Conservation (phyloP, 2,797 vertebrate species). For the Enteromius treurensis region DNA sequence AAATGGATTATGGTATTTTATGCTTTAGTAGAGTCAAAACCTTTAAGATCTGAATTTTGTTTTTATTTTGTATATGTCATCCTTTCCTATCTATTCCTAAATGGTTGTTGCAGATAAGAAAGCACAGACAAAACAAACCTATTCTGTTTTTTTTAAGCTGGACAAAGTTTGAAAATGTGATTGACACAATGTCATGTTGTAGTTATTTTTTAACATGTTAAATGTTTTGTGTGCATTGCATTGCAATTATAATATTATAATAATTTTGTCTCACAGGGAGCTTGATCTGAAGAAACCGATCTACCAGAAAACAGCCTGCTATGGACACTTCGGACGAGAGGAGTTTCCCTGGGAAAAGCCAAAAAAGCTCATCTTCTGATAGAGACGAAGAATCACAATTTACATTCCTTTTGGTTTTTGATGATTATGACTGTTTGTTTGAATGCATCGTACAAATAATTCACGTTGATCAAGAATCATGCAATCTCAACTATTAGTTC, state of each 20-base stretch:
- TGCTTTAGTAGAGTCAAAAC: too few relatives aligned
- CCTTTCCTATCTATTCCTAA: too few relatives aligned
- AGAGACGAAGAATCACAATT: not conserved
- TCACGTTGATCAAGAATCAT: not conserved
- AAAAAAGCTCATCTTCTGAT: slow-evolving; percentile 73
- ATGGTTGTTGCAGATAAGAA: too few relatives aligned
- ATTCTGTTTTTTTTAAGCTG: too few relatives aligned
- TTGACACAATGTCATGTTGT: too few relatives aligned
- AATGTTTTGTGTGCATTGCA: too few relatives aligned
- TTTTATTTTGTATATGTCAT: too few relatives aligned
- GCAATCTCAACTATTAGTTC: not conserved
- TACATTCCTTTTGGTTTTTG: not conserved
- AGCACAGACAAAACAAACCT: too few relatives aligned
- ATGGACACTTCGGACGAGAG: slow-evolving; percentile 81
- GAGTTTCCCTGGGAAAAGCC: slow-evolving; percentile 83
- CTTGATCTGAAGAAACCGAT: slow-evolving; percentile 79
- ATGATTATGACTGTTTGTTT: not conserved
- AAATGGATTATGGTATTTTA: too few relatives aligned
- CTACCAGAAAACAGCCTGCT: slow-evolving; percentile 78
- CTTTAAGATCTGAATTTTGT: too few relatives aligned
- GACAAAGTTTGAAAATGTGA: too few relatives aligned
- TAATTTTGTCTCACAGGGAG: slow-evolving; percentile 67
- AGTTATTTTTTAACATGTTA: too few relatives aligned
- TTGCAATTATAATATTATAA: not conserved
- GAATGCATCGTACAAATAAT: not conserved